phyloP scores from a whole-genome alignment of 1,140 invertebrate species.

The Zaprionus ghesquierei region DNA sequence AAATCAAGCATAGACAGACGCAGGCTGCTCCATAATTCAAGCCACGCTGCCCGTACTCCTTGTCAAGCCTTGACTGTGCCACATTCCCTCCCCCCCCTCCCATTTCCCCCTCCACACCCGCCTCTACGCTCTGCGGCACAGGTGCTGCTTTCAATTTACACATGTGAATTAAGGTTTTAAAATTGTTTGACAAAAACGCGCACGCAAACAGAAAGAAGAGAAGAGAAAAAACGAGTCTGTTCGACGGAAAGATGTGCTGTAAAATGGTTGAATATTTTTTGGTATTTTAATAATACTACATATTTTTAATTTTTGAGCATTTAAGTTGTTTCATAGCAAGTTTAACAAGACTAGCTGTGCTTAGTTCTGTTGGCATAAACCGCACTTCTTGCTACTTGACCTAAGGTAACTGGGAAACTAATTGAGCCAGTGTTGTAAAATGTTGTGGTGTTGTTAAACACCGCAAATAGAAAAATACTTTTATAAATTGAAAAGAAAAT shows the following conservation, averaged over 20 bases:
- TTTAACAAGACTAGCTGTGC: neutral
- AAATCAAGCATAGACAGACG: slow-evolving; percentile 55
- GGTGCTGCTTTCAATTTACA: slow-evolving; percentile 78
- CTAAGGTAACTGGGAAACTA: neutral
- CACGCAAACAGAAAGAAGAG: slow-evolving; percentile 24
- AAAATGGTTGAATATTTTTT: too few species aligned
- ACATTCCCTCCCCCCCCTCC: neutral
- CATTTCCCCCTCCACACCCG: slow-evolving; percentile 5
- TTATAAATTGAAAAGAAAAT: too few species aligned
- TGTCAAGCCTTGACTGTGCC: neutral
- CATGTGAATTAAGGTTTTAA: slow-evolving; percentile 81
- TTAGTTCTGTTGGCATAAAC: neutral
- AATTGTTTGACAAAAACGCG: slow-evolving; percentile 64
- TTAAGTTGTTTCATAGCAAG: neutral
- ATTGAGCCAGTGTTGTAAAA: neutral
- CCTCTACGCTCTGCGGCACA: slow-evolving; percentile 31
- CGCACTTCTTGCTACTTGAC: neutral
- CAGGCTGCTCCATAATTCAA: slow-evolving; percentile 54
- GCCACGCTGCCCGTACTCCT: slow-evolving; percentile 5
- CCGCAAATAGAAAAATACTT: too few species aligned
- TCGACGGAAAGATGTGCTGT: neutral
- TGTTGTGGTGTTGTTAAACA: too few species aligned
- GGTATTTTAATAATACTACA: too few species aligned
- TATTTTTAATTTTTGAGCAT: neutral
- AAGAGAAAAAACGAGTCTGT: neutral